Percentiles rank a stretch among this genome's conserved stretches.
Conservation (phyloP, 2,888 invertebrate species). For the Hypselothyrea guttata region DNA sequence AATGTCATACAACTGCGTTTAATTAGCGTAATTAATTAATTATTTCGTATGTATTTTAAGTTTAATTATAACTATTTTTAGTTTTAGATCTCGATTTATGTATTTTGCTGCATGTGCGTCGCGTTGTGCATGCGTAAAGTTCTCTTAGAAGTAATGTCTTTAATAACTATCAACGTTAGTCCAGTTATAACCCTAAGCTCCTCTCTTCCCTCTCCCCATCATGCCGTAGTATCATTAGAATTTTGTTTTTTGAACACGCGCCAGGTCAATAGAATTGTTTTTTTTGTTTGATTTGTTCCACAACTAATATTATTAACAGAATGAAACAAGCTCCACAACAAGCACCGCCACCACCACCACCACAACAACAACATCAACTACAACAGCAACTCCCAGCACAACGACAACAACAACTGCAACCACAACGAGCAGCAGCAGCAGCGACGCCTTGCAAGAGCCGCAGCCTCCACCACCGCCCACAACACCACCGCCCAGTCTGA, state of each 20-base stretch:
- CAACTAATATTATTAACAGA: conserved; percentile 82
- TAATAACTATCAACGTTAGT: conserved; percentile 23
- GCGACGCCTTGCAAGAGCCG: conserved; percentile 39
- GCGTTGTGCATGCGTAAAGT: conserved; percentile 54
- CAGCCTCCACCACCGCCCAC: conserved; percentile 82
- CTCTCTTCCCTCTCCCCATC: conserved; percentile 11
- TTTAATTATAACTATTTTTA: conserved; percentile 15
- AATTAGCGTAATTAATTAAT: conserved; percentile 28
- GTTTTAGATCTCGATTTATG: conserved; percentile 25
- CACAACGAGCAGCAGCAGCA: conserved; percentile 37
- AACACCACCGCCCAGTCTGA: conserved; percentile 64
- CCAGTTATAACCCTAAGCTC: conserved; percentile 17
- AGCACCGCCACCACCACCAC: conserved; percentile 55
- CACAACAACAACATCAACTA: conserved; percentile 39
- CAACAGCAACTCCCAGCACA: conserved; percentile 44
- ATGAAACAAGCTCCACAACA: conserved; percentile 76
- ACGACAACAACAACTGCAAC: conserved; percentile 42
- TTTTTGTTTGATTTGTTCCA: conserved; percentile 77
- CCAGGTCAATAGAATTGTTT: conserved; percentile 46
- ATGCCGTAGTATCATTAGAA: conserved; percentile 45
- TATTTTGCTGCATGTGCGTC: conserved; percentile 54
- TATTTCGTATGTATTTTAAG: conserved; percentile 41
- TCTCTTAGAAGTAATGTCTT: conserved; percentile 33
- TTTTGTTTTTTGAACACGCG: conserved; percentile 60
- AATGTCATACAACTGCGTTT: conserved; percentile 12